Percentiles rank a stretch among this genome's conserved stretches.
Conservation (phyloP, 1,140 invertebrate genomes). For the Drosophila quadrilineata region DNA sequence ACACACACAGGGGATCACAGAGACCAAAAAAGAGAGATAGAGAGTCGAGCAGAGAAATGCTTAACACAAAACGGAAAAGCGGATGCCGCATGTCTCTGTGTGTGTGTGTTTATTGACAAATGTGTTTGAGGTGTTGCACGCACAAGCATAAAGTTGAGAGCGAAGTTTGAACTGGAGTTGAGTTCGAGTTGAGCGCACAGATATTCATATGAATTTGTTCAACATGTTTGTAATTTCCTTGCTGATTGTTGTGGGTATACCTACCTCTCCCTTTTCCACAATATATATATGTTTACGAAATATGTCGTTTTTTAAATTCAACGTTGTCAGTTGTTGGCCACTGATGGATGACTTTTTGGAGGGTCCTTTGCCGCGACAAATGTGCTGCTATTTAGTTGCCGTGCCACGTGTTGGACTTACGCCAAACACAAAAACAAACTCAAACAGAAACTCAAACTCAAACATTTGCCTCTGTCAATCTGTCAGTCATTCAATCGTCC, state of each 20-base stretch:
- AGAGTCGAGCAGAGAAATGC: no score
- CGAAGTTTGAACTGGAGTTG: no score
- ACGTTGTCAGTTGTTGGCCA: constrained; percentile 1
- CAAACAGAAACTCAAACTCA: no score
- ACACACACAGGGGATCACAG: constrained; percentile 29
- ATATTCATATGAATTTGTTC: constrained; percentile 29
- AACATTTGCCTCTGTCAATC: neutral
- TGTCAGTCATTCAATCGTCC: no score
- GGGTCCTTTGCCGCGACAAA: constrained; percentile 32
- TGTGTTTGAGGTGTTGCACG: constrained; percentile 19
- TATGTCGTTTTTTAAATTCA: constrained; percentile 1
- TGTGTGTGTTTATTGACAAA: constrained; percentile 51
- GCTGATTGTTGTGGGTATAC: constrained; percentile 50
- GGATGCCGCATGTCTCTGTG: constrained; percentile 16
- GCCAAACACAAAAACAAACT: no score
- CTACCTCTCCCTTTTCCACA: no score
- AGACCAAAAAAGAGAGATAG: no score
- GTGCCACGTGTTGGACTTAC: no score
- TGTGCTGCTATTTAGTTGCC: constrained; percentile 31
- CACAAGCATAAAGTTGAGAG: neutral
- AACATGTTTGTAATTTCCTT: constrained; percentile 72
- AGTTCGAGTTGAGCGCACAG: neutral
- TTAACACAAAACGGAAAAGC: constrained; percentile 28
- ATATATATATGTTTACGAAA: neutral
- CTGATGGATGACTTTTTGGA: constrained; percentile 9